These are phyloP conservation scores for Lepeophtheirus salmonis DNA, from an alignment of 1,140 invertebrate species.

Conservation along the genomic window DNA sequence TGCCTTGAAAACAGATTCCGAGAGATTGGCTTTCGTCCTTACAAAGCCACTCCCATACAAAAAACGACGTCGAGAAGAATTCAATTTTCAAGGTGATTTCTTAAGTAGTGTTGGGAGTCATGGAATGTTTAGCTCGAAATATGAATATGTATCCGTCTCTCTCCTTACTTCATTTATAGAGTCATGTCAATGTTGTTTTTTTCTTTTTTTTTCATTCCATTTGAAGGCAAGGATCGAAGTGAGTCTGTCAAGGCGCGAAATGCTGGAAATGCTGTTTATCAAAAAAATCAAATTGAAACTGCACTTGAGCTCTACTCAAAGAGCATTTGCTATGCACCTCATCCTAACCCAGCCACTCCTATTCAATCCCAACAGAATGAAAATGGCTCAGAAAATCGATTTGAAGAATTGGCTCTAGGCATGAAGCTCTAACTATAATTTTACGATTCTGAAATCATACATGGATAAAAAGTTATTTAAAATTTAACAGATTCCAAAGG, in stretches of 20 bases:
- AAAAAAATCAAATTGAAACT: slow-evolving; percentile 11
- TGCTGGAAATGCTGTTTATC: slow-evolving; percentile 14
- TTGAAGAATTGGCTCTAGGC: slow-evolving; percentile 10
- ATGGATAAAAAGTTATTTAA: too few relatives aligned
- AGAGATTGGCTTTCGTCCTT: slow-evolving; percentile 9
- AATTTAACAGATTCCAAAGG: too few relatives aligned
- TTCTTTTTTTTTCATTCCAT: background rate
- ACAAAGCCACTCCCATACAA: slow-evolving; percentile 1
- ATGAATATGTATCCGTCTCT: too few relatives aligned
- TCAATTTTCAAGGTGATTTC: background rate
- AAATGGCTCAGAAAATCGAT: background rate
- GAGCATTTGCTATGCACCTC: slow-evolving; percentile 16
- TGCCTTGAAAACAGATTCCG: background rate
- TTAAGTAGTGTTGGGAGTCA: background rate
- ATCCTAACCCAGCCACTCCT: slow-evolving; percentile 14
- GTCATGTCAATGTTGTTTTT: background rate
- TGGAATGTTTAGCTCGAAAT: background rate
- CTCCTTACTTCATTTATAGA: background rate
- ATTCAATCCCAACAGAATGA: background rate
- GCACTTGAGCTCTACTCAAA: slow-evolving; percentile 14
- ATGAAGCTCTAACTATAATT: background rate
- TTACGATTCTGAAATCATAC: too few relatives aligned
- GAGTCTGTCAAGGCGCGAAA: slow-evolving; percentile 10
- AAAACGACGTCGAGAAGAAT: background rate
- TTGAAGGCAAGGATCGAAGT: slow-evolving; percentile 2